phyloP scores from a whole-genome alignment of 2,888 invertebrate genomes.

The Crocallis elinguaria region DNA sequence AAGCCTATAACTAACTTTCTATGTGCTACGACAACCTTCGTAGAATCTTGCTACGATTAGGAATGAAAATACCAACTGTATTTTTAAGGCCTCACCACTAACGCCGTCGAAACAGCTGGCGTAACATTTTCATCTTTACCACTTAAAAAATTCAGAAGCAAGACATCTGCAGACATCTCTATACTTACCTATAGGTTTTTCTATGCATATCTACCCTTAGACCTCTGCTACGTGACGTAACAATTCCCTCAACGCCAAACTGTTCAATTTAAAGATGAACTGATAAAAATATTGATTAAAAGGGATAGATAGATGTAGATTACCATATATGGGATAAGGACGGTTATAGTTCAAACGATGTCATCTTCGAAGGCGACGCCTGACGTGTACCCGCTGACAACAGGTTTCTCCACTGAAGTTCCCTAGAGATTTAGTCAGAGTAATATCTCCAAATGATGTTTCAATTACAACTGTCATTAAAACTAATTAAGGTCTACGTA shows the following conservation, averaged over 20 bases:
- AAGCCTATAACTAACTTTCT: background rate
- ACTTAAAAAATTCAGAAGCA: conserved; percentile 57
- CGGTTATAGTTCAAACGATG: conserved; percentile 66
- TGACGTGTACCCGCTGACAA: conserved; percentile 68
- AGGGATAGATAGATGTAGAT: conserved; percentile 69
- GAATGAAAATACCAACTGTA: conserved; percentile 9
- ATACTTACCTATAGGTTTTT: conserved; percentile 48
- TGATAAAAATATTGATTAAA: conserved; percentile 61
- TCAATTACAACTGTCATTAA: background rate
- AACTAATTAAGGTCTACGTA: background rate
- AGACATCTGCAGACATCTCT: conserved; percentile 47
- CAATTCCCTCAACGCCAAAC: conserved; percentile 61
- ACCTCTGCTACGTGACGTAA: conserved; percentile 68
- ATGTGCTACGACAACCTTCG: conserved; percentile 20
- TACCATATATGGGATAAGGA: conserved; percentile 76
- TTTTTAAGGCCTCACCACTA: conserved; percentile 34
- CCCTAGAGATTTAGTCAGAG: conserved; percentile 12
- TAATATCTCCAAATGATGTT: background rate
- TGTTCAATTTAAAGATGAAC: conserved; percentile 68
- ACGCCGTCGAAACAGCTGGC: conserved; percentile 38
- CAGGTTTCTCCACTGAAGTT: conserved; percentile 55
- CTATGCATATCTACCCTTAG: conserved; percentile 65
- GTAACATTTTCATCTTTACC: conserved; percentile 46
- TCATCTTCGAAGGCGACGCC: conserved; percentile 74
- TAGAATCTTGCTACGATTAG: conserved; percentile 16